A percentile compares a stretch with the other conserved stretches of the same genome.
phyloP scores from a whole-genome alignment of 2,888 invertebrate species.

The Rhingia rostrata region DNA sequence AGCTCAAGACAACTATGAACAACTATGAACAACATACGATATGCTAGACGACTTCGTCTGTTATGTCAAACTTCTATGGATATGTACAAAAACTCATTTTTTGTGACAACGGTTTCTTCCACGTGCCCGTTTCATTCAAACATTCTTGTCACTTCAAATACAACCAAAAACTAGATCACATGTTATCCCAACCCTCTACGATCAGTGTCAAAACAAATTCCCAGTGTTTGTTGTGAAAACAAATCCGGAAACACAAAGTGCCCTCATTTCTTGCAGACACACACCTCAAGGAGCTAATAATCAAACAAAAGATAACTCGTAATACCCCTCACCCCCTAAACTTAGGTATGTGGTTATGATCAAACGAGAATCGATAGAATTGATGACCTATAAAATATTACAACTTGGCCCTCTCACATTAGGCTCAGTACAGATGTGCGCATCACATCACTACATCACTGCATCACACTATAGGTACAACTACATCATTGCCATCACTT shows the following conservation, averaged over 20 bases:
- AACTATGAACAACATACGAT: too few relatives aligned
- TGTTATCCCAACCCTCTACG: too few relatives aligned
- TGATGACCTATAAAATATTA: slow-evolving; percentile 33
- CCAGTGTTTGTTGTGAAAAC: neutral
- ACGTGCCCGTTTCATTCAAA: too few relatives aligned
- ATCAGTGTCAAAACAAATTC: neutral
- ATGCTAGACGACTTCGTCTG: too few relatives aligned
- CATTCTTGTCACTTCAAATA: too few relatives aligned
- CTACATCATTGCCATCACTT: slow-evolving; percentile 25
- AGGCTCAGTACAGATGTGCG: slow-evolving; percentile 6
- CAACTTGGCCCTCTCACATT: neutral
- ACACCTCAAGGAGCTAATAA: neutral
- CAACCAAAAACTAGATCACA: too few relatives aligned
- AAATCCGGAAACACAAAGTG: neutral
- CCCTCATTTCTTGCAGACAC: neutral
- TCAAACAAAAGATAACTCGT: neutral
- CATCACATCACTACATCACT: neutral
- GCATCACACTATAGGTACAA: neutral
- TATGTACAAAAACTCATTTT: too few relatives aligned
- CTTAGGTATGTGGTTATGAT: neutral
- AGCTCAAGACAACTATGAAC: too few relatives aligned
- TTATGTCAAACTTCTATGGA: too few relatives aligned
- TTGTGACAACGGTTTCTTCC: too few relatives aligned
- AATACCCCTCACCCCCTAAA: neutral
- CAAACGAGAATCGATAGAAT: slow-evolving; percentile 13